These are phyloP conservation scores for Labeo catla DNA, from an alignment of 2,113 vertebrate genomes.

Conservation along the genomic window DNA sequence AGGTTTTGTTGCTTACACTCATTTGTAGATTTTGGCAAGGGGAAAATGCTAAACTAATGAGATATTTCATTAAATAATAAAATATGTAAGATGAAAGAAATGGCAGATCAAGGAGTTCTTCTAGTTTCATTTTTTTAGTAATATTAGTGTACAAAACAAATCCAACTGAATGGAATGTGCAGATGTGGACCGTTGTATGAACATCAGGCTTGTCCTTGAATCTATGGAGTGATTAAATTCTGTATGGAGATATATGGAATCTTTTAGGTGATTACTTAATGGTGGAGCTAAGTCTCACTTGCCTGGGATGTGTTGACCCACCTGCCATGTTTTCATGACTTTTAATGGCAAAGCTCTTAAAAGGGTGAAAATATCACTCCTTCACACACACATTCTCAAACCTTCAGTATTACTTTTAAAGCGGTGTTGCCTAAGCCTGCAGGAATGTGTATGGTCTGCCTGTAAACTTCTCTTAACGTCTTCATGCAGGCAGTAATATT, in stretches of 20 bases:
- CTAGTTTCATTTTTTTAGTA: neutral
- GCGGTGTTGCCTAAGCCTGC: slow-evolving; percentile 36
- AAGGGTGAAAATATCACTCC: slow-evolving; percentile 20
- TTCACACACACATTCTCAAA: slow-evolving; percentile 5
- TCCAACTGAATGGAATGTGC: slow-evolving; percentile 12
- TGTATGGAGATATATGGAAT: neutral
- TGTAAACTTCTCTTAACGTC: slow-evolving; percentile 47
- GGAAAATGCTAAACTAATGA: slow-evolving; percentile 36
- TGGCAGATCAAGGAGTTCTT: neutral
- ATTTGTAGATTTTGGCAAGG: slow-evolving; percentile 42
- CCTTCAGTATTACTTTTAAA: slow-evolving; percentile 22
- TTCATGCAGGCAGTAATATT: slow-evolving; percentile 50
- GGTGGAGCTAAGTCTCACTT: slow-evolving; percentile 3
- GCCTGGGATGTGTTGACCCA: slow-evolving; percentile 7
- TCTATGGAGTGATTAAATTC: neutral
- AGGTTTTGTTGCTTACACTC: slow-evolving; percentile 45
- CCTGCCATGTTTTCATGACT: slow-evolving; percentile 21
- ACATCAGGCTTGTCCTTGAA: neutral
- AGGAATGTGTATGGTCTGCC: slow-evolving; percentile 41
- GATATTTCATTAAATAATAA: slow-evolving; percentile 26
- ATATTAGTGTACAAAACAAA: slow-evolving; percentile 14
- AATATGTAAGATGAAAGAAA: slow-evolving; percentile 20
- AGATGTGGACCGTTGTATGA: neutral
- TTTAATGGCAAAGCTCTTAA: slow-evolving; percentile 1
- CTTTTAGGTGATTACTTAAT: slow-evolving; percentile 7